Evolutionary conservation across 2,888 invertebrate genomes (phyloP), one percentile per base, ranked within the genome.

Genomic region (Cataglyphis albicans): DNA sequence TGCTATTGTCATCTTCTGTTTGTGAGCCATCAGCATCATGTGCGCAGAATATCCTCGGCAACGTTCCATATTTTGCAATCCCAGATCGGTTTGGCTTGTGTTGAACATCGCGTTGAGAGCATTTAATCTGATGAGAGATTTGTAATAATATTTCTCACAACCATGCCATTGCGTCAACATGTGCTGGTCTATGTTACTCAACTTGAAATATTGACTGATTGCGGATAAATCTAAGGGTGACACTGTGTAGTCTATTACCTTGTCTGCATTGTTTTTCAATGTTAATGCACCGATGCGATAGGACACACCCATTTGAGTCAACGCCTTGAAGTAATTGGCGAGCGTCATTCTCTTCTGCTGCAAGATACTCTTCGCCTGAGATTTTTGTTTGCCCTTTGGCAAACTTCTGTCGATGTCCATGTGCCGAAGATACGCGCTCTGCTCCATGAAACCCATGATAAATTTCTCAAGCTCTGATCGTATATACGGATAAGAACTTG

Each of bases 1-100:
- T 0, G 96, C 95, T 52, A 97, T 95, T 0, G 95, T 95, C 86
- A 95, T 95, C 92, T 97, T 97, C 93, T 97, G 97, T 21, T 95
- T 95, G 88, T 97, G 96, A 0, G 96, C 96, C 67, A 97, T 92
- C 85, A 96, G 95, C 96, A 98, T 95, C 61, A 99, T 95, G 91
- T 98, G 97, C 25, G 97, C 96, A 0, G 98, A 96, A 93, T 97
- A 98, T 67, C 99, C 99, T 93, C 97, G 97, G 91, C 98, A 97
- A 73, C 98, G 96, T 90, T 98, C 98, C 72, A 98, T 96, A 90
- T 98, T 98, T 70, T 96, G 97, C 0, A 96, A 95, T 0, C 98
- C 98, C 67, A 99, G 95, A 91, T 99, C 98, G 89, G 97, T 96
- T 38, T 97, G 96, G 0, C 98, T 97, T 0, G 96, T 96, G 59